Evolutionary conservation across 2,888 invertebrate species (phyloP).

Genomic region (Heliothis peltigera): DNA sequence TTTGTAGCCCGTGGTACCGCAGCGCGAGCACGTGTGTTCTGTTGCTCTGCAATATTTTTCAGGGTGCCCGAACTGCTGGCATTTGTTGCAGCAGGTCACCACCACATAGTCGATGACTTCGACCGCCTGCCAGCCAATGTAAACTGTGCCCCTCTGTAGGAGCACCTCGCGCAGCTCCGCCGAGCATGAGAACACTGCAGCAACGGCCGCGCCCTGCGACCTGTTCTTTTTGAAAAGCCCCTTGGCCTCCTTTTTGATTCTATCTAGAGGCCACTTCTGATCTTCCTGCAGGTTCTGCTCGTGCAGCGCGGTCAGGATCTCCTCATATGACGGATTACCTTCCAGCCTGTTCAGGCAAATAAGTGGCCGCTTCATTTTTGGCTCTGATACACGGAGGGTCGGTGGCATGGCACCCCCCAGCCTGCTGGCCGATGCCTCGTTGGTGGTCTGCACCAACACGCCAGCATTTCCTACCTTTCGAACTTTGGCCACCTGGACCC

Average conservation of each 20-base stretch:
- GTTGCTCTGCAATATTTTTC: conserved; percentile 57
- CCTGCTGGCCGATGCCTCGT: rapidly evolving
- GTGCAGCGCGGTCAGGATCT: rapidly evolving
- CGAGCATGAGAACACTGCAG: neutral
- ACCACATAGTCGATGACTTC: conserved; percentile 23
- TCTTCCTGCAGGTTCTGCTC: conserved; percentile 3
- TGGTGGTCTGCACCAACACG: neutral
- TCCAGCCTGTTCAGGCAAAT: conserved; percentile 2
- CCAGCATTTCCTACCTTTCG: conserved; percentile 2
- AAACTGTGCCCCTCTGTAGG: neutral
- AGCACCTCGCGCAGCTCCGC: conserved; percentile 1
- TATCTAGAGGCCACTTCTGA: neutral
- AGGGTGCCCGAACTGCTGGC: conserved; percentile 68
- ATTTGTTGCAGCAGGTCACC: conserved; percentile 61
- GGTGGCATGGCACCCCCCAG: neutral
- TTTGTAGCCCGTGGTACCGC: conserved; percentile 49
- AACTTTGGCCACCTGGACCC: conserved; percentile 9
- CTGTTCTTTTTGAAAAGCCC: conserved; percentile 22
- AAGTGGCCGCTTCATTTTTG: rapidly evolving
- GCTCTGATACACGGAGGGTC: neutral
- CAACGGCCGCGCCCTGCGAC: rapidly evolving
- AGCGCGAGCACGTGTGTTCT: conserved; percentile 36
- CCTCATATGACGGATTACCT: rapidly evolving
- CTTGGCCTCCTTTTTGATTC: neutral
- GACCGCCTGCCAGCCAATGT: conserved; percentile 45